Base-by-base conservation (phyloP, 2,888 invertebrate genomes). In the Creontiades dilutus region DNA sequence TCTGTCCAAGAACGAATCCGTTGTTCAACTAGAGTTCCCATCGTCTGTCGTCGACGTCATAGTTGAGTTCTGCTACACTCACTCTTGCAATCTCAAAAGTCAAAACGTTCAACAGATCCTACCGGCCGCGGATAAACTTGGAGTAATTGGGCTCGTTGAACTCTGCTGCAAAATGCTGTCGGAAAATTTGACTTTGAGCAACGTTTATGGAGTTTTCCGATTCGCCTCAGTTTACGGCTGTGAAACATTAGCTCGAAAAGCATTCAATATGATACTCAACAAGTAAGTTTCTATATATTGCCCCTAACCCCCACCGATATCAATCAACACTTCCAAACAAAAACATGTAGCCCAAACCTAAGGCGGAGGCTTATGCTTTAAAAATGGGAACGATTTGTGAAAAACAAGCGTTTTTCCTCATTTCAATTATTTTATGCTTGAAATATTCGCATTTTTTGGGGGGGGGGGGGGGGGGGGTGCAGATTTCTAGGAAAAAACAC, bases 61-160 rank as follows among this genome's bases (percentile, higher is more conserved):
- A 90, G 94, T 97, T 89, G 96, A 96, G 92, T 97, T 95, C 92
- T 96, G 96, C 0, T 97, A 97, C 92, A 96, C 96, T 4, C 96
- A 96, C 68, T 93, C 94, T 23, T 96, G 96, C 92, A 93, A 93
- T 89, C 95, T 97, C 61, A 95, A 94, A 5, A 94, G 94, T 61
- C 94, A 95, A 47, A 97, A 96, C 92, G 96, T 97, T 7, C 95
- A 96, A 93, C 94, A 94, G 91, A 94, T 97, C 61, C 93, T 97
- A 84, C 95, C 95, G 0, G 95, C 95, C 90, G 96, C 96, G 2
- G 96, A 97, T 93, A 95, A 95, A 92, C 96, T 96, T 92, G 96
- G 96, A 92, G 95, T 97, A 11, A 94, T 96, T 16, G 96, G 96
- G n/a, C 94, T 96, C 23, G 95, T 96, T 48, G 95, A 96, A 92